Evolutionary conservation across 1,140 invertebrate species (phyloP), one percentile per base, ranked within the genome.

Genomic region (Rhopalosiphum padi): DNA sequence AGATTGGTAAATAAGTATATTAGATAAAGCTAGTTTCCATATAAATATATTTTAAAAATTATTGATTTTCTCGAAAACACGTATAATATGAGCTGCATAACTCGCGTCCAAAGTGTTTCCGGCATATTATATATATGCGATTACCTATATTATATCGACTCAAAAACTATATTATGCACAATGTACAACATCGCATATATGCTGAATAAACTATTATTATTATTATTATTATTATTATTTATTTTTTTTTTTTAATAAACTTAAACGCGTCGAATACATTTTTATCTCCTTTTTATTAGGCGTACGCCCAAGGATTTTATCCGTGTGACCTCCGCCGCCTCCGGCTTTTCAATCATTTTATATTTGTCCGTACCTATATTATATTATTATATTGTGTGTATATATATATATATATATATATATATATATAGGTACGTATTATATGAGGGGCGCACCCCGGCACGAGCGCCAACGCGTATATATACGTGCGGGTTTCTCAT

Each of bases 231-330:
- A 37, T 37, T 37, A 37, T 2, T 41, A 41, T 41, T 90, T 41
- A 2, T 51, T 51, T 51, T 60, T 87, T 46, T 89, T 88, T 87
- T 51, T 90, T 90, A 90, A 90, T 90, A 90, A 90, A 90, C 89
- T 90, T 90, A 41, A 90, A 90, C 89, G 53, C 53, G 37, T 90
- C 53, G 37, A 60, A 43, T 60, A 55, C 18, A 60, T 60, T 90
- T 90, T 90, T 90, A 90, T 43, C 8, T 90, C 53, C 11, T 90
- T 90, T 90, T 90, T 90, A 90, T 90, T 90, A 90, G 48, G 35
- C 48, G 22, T 5, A 68, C 15, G 60, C 35, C 25, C 37, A 60
- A 30, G 88, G 88, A 90, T 90, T 90, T 90, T 43, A 90, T 90
- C 53, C 88, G 21, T 35, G 9, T 43, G 22, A 30, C 46, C 46